A percentile compares a stretch with the other conserved stretches of the same genome.
Evolutionary conservation across 2,888 invertebrate species (phyloP).

Genomic region (Strigamia crassipes): DNA sequence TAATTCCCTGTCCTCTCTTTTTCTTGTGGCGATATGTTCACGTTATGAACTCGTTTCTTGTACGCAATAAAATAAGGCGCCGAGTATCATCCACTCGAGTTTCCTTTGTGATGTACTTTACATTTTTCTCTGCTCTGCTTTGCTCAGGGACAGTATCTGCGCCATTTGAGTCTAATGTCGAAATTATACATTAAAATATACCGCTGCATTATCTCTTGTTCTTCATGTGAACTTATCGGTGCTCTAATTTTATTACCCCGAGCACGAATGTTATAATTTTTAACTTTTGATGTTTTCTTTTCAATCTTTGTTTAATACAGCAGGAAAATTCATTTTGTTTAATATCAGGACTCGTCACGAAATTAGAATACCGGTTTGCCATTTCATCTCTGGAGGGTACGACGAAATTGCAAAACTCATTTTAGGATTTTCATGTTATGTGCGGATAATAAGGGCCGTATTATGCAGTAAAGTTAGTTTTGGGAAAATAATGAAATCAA

Average conservation of each 20-base stretch:
- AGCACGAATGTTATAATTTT: background rate
- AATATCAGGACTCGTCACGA: background rate
- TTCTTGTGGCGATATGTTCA: constrained; percentile 28
- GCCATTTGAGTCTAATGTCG: constrained; percentile 26
- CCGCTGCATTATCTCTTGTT: constrained; percentile 31
- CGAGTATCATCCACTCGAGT: constrained; percentile 22
- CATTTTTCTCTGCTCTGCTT: background rate
- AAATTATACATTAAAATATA: constrained; percentile 36
- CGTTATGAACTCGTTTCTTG: constrained; percentile 22
- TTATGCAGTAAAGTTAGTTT: background rate
- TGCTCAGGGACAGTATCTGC: constrained; percentile 27
- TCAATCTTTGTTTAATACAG: background rate
- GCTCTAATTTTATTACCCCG: constrained; percentile 24
- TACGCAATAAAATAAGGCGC: constrained; percentile 28
- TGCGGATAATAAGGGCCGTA: background rate
- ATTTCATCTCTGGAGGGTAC: background rate
- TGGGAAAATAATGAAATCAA: background rate
- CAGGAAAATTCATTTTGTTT: constrained; percentile 1
- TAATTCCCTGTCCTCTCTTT: constrained; percentile 27
- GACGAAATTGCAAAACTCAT: background rate
- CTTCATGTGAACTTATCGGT: constrained; percentile 14
- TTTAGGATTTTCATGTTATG: background rate
- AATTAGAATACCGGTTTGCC: background rate
- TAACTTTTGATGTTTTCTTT: background rate
- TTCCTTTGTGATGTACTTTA: constrained; percentile 23